Conservation (phyloP, 1,140 invertebrate species). For the Lordiphosa collinella region DNA sequence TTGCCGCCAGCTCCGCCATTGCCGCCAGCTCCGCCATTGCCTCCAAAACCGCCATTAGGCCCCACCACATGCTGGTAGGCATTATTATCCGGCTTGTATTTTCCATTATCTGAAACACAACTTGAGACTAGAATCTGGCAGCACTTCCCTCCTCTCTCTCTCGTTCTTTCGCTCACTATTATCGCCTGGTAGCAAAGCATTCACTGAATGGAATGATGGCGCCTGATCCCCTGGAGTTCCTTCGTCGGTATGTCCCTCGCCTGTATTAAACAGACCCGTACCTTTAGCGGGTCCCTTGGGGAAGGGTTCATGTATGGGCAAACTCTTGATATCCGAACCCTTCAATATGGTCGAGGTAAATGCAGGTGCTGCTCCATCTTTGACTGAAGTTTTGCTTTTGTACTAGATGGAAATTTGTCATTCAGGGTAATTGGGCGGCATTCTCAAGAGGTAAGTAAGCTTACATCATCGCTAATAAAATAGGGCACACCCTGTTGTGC, state of each 20-base stretch:
- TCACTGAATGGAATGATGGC: slow-evolving; percentile 62
- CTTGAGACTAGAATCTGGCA: slow-evolving; percentile 26
- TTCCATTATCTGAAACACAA: slow-evolving; percentile 70
- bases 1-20: slow-evolving; percentile 29
- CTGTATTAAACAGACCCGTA: slow-evolving; percentile 65
- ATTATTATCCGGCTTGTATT: slow-evolving; percentile 46
- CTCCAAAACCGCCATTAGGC: slow-evolving; percentile 42
- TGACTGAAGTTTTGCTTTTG: slow-evolving; percentile 32
- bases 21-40: slow-evolving; percentile 30
- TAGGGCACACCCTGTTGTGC: slow-evolving; percentile 61
- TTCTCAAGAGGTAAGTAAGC: slow-evolving; percentile 4
- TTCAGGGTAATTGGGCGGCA: not conserved
- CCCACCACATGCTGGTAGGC: slow-evolving; percentile 62
- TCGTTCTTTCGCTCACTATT: slow-evolving; percentile 51
- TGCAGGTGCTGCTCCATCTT: slow-evolving; percentile 28
- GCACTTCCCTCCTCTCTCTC: slow-evolving; percentile 7
- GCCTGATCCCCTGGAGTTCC: slow-evolving; percentile 61
- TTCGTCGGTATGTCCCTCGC: slow-evolving; percentile 63
- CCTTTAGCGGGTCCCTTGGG: slow-evolving; percentile 25
- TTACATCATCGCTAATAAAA: slow-evolving; percentile 61
- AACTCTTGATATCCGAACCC: slow-evolving; percentile 64
- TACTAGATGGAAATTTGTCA: slow-evolving; percentile 42
- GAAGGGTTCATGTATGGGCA: slow-evolving; percentile 43
- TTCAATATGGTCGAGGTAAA: slow-evolving; percentile 39
- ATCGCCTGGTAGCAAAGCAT: slow-evolving; percentile 48